Base-by-base conservation (phyloP, 2,888 invertebrate genomes). In the Hyposoter dolosus region DNA sequence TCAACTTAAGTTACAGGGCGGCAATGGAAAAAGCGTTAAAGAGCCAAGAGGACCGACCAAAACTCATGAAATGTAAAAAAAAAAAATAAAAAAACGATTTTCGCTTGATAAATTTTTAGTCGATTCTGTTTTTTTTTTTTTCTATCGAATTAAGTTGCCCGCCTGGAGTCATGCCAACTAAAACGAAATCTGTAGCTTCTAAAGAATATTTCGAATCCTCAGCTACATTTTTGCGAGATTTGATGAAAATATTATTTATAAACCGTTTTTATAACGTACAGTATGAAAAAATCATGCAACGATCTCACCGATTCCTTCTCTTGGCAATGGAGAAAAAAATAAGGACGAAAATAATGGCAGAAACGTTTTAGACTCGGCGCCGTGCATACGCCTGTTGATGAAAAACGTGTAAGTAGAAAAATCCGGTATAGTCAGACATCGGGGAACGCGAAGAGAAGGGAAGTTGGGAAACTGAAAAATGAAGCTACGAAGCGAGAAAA, bases 361-460 rank as follows among this genome's bases (percentile, higher is more conserved):
- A 35, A 35, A 28, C 28, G 28, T 35, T 0, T 40, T 10, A 0
- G 40, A 10, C 9, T 7, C 40, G 40, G 5, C 9, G 40, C 40
- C 40, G 2, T 28, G 40, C 32, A 17, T 43, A 50, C 15, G 19
- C 19, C n/a, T 12, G 35, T 10, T 12, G 15, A 23, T 10, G 28
- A 15, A 40, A 63, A 32, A 32, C 4, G 43, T 15, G 23, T 23
- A 23, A 76, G 76, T 76, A 76, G 82, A 63, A 69, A 82, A 76
- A 60, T 47, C 47, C 23, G 43, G 9, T 66, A 32, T 23, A 53
- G 60, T 83, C 72, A 83, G 72, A 66, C 78, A 15, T 28, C 5
- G 15, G 0, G n/a, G 12, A 60, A 60, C 2, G 45, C 45, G 17
- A 28, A 28, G 32, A n/a, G 32, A 2, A 50, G 4, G 15, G 15